These are phyloP conservation scores for Rhabditoides inermis DNA, from an alignment of 2,888 invertebrate genomes.

Conservation along the genomic window DNA sequence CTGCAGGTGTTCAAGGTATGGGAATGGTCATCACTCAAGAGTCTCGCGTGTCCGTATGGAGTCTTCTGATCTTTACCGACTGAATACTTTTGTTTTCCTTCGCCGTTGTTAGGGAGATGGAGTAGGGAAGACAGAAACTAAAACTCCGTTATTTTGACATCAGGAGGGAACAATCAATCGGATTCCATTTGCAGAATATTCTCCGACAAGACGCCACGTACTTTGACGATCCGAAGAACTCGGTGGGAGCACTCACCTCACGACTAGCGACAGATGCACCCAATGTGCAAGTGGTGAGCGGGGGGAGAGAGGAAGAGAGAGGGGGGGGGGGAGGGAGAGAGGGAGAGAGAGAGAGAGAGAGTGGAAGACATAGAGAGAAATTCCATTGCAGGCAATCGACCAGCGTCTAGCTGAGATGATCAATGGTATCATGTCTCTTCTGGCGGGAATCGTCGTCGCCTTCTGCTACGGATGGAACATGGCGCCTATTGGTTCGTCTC, in stretches of 20 bases:
- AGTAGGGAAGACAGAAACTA: no score
- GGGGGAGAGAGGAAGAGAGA: neutral
- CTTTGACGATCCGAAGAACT: conserved; percentile 54
- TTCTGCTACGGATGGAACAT: conserved; percentile 45
- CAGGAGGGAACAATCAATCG: no score
- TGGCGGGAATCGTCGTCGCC: conserved; percentile 37
- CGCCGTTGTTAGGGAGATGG: no score
- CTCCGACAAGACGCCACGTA: conserved; percentile 54
- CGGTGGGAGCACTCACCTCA: conserved; percentile 53
- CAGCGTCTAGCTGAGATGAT: conserved; percentile 42
- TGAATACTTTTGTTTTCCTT: no score
- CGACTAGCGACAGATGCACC: conserved; percentile 56
- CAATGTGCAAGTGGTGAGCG: conserved; percentile 54
- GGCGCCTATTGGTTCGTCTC: conserved; percentile 45
- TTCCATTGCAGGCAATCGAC: conserved; percentile 28
- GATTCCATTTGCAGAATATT: conserved; percentile 51
- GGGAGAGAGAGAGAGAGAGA: neutral
- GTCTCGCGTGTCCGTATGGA: no score
- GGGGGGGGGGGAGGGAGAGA: neutral
- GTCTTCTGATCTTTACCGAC: no score
- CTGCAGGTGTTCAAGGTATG: no score
- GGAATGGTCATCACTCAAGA: no score
- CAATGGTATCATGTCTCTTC: conserved; percentile 29
- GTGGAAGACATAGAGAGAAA: neutral
- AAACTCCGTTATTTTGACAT: no score